These are phyloP conservation scores for Barbus barbus DNA, from an alignment of 2,113 vertebrate genomes.

Conservation along the genomic window DNA sequence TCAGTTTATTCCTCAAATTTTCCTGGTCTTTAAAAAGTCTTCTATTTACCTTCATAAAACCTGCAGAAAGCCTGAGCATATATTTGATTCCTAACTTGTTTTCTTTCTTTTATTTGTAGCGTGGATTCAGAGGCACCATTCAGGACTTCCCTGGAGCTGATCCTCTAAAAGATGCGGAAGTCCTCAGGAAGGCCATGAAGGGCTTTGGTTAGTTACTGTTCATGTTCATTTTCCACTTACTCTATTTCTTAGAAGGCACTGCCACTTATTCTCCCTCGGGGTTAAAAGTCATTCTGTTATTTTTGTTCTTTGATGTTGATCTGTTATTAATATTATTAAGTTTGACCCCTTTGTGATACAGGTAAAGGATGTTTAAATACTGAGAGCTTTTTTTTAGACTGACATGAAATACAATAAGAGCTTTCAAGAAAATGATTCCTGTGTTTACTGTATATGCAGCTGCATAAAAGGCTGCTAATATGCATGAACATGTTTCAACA, in stretches of 20 bases:
- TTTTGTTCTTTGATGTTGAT: neutral
- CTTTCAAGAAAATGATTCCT: constrained; percentile 9
- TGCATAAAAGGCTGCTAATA: neutral
- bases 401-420: too few species aligned
- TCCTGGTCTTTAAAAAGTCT: neutral
- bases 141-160: constrained; percentile 86
- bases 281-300: neutral
- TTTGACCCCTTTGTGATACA: neutral
- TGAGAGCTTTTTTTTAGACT: neutral
- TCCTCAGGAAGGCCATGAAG: constrained; percentile 97
- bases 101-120: constrained; percentile 69
- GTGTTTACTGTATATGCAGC: neutral
- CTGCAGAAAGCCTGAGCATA: neutral
- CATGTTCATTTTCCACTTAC: neutral
- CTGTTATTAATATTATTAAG: neutral
- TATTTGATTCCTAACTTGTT: neutral
- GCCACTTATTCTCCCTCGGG: neutral
- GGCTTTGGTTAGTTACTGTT: constrained; percentile 84
- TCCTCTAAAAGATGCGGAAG: constrained; percentile 88
- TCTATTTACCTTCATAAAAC: neutral
- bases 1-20: too few species aligned
- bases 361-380: neutral
- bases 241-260: neutral
- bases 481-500: constrained; percentile 57
- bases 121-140: constrained; percentile 84